Evolutionary conservation across 2,797 vertebrate genomes (phyloP).

Genomic region (Salarias fasciatus): DNA sequence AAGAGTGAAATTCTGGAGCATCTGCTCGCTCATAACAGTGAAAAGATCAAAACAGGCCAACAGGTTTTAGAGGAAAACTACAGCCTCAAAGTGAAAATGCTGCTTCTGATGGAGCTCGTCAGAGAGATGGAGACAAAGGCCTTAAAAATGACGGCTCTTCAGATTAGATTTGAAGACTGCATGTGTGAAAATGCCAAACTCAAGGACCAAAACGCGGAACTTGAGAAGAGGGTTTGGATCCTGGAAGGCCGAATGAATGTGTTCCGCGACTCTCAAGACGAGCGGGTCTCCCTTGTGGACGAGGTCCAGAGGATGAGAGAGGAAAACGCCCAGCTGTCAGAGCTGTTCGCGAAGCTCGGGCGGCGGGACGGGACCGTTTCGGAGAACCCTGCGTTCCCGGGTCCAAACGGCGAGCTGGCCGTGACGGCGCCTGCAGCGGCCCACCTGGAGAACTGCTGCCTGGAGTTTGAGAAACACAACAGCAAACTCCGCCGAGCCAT

Average conservation of each 20-base stretch:
- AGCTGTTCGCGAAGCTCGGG: constrained; percentile 78
- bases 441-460: constrained; percentile 62
- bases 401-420: constrained; percentile 33
- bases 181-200: constrained; percentile 72
- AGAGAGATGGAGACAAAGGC: constrained; percentile 62
- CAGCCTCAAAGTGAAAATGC: constrained; percentile 69
- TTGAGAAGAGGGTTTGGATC: constrained; percentile 68
- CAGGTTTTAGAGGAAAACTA: constrained; percentile 75
- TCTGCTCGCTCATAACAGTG: constrained; percentile 53
- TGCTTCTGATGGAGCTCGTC: constrained; percentile 62
- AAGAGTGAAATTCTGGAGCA: constrained; percentile 74
- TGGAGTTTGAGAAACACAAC: constrained; percentile 74
- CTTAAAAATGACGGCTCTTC: constrained; percentile 48
- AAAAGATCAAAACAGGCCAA: constrained; percentile 62
- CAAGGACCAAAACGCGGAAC: constrained; percentile 58
- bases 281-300: constrained; percentile 43
- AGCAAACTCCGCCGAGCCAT: constrained; percentile 63
- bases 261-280: constrained; percentile 54
- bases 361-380: constrained; percentile 60
- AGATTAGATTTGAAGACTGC: constrained; percentile 61
- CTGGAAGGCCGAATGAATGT: constrained; percentile 60
- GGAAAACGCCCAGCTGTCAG: constrained; percentile 71
- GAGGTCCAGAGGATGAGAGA: constrained; percentile 74
- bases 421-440: constrained; percentile 19
- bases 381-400: not conserved